These are phyloP conservation scores for Cassiopea andromeda DNA, from an alignment of 30 jellyfish, hydroid and myxozoan species.

Conservation along the genomic window DNA sequence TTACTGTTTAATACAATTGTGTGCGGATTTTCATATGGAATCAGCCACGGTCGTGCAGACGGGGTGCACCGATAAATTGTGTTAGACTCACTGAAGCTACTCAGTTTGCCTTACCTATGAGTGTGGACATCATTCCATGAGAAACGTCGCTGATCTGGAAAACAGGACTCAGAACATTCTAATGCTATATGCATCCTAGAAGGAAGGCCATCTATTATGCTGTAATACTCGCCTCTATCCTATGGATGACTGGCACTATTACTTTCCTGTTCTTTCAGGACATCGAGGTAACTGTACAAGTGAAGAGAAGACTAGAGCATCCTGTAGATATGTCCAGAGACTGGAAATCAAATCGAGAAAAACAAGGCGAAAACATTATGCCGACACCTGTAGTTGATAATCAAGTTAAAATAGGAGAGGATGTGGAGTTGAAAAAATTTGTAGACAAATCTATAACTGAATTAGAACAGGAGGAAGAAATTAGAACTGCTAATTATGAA, in stretches of 20 bases:
- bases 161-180: not conserved
- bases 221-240: slow-evolving; percentile 81
- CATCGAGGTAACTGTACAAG: slow-evolving; percentile 97
- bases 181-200: slow-evolving; percentile 76
- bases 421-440: not conserved
- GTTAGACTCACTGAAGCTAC: not conserved
- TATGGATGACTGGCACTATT: slow-evolving; percentile 93
- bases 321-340: slow-evolving; percentile 23
- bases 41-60: not conserved
- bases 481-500: slow-evolving; percentile 78
- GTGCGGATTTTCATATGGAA: not conserved
- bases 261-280: slow-evolving; percentile 92
- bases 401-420: not conserved
- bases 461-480: slow-evolving; percentile 2
- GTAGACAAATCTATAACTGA: slow-evolving; percentile 4
- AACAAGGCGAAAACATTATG: slow-evolving; percentile 30
- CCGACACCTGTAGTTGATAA: slow-evolving; percentile 8
- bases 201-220: slow-evolving; percentile 87
- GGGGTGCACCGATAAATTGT: not conserved
- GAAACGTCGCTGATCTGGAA: not conserved
- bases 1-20: not conserved
- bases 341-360: slow-evolving; percentile 24
- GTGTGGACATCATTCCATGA: not conserved
- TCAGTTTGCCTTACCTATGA: not conserved
- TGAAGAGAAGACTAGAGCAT: slow-evolving; percentile 74